A percentile compares a stretch with the other conserved stretches of the same genome.
These are phyloP conservation scores for Parnassius orleans DNA, from an alignment of 2,888 invertebrate species.

Conservation along the genomic window DNA sequence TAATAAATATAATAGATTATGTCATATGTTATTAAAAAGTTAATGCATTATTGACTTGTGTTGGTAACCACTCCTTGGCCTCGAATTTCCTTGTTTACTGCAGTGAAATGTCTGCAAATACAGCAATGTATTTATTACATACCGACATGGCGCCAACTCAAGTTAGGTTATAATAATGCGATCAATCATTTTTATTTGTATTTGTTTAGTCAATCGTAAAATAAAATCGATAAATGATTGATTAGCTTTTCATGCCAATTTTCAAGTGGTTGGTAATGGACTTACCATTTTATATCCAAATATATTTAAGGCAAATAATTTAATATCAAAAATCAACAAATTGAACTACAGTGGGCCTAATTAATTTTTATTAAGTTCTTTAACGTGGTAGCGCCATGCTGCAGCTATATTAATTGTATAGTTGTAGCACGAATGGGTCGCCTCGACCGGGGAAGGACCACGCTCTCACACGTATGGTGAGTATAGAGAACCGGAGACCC, in stretches of 20 bases:
- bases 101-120: constrained; percentile 35
- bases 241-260: constrained; percentile 11
- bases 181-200: constrained; percentile 19
- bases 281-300: not conserved
- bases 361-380: no score
- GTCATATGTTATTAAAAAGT: not conserved
- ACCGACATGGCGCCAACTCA: constrained; percentile 32
- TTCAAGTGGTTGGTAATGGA: constrained; percentile 7
- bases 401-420: no score
- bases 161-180: constrained; percentile 18
- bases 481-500: no score
- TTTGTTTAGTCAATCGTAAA: constrained; percentile 8
- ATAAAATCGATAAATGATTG: constrained; percentile 7
- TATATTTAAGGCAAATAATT: no score
- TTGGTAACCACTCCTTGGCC: constrained; percentile 35
- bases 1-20: constrained; percentile 8
- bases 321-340: no score
- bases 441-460: no score
- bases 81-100: constrained; percentile 37
- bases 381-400: no score
- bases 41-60: constrained; percentile 30
- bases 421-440: no score
- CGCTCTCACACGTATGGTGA: no score
- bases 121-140: constrained; percentile 31
- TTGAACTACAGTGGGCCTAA: no score